A percentile compares a stretch with the other conserved stretches of the same genome.
phyloP scores from a whole-genome alignment of 1,140 invertebrate species.

The Eriocheir sinensis region DNA sequence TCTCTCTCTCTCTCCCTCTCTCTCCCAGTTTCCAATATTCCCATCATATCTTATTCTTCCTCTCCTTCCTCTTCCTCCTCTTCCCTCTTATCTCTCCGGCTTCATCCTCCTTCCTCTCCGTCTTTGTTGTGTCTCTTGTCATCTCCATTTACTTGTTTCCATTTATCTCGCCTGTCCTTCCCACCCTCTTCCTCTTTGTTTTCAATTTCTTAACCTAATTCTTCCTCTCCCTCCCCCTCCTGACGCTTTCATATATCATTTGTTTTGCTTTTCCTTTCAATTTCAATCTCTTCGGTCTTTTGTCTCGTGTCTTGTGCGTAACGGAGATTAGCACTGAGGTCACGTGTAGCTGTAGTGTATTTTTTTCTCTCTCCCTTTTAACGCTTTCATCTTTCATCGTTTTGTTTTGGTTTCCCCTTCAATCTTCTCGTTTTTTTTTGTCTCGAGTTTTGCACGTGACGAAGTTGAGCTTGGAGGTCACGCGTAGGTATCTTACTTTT shows the following conservation, averaged over 20 bases:
- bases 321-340: no score
- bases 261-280: not conserved
- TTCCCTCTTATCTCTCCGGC: not conserved
- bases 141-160: no score
- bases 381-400: not conserved
- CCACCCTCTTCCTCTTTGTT: not conserved
- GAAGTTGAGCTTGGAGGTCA: not conserved
- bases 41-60: not conserved
- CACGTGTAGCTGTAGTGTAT: no score
- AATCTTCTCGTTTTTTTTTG: not conserved
- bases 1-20: slow-evolving; percentile 9
- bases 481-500: not conserved
- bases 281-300: not conserved
- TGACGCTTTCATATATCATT: not conserved
- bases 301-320: no score
- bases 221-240: not conserved
- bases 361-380: no score
- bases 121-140: no score
- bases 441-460: not conserved
- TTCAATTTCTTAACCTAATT: not conserved
- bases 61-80: not conserved
- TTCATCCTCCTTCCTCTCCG: not conserved
- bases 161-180: not conserved
- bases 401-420: not conserved
- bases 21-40: not conserved